phyloP scores from a whole-genome alignment of 1,140 invertebrate species.

The Thaumatotibia leucotreta region DNA sequence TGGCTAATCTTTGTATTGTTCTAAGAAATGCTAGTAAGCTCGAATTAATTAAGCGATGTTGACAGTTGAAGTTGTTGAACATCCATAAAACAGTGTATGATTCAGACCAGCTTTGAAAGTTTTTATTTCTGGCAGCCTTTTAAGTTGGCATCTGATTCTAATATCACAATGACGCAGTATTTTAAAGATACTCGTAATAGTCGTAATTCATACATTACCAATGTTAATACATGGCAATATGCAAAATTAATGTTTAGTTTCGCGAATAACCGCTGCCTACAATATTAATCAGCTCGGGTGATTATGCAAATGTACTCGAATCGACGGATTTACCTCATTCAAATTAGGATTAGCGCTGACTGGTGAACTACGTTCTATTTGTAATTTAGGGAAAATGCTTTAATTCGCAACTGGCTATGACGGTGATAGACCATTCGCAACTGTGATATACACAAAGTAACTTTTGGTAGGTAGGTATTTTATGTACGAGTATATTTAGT shows the following conservation, averaged over 20 bases:
- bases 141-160: no score
- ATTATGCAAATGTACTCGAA: conserved; percentile 62
- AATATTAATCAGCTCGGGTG: conserved; percentile 61
- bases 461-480: not conserved
- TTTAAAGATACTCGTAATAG: no score
- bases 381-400: not conserved
- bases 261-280: conserved; percentile 37
- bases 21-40: not conserved
- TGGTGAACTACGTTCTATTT: conserved; percentile 19
- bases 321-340: conserved; percentile 57
- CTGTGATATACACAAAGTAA: not conserved
- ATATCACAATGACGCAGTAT: no score
- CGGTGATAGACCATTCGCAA: not conserved
- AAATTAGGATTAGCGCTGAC: conserved; percentile 45
- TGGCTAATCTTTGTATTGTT: not conserved
- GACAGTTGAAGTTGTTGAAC: no score
- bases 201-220: not conserved
- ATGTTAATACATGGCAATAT: not conserved
- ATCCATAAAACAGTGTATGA: no score
- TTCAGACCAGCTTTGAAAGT: no score
- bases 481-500: not conserved
- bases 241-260: conserved; percentile 27
- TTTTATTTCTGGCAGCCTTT: no score
- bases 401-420: not conserved
- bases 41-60: no score